phyloP scores from a whole-genome alignment of 2,888 invertebrate species.

The Strigamia maritima region DNA sequence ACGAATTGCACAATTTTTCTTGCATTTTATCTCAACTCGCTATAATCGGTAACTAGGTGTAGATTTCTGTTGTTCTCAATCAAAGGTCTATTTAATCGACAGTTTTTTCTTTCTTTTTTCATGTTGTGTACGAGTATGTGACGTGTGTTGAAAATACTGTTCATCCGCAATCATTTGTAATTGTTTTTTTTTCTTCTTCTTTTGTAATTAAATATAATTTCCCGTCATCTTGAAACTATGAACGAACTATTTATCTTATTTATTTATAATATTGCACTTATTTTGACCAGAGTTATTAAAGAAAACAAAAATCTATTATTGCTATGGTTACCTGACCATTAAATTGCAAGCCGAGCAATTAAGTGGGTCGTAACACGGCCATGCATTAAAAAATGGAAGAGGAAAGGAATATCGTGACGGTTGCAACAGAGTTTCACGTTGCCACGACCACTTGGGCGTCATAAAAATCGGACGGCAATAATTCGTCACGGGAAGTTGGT shows the following conservation, averaged over 20 bases:
- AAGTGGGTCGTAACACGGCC: not conserved
- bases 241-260: not conserved
- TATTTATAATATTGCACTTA: not conserved
- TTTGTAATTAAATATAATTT: constrained; percentile 29
- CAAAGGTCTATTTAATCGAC: not conserved
- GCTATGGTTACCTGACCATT: not conserved
- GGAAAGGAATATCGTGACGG: not conserved
- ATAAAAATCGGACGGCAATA: not conserved
- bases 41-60: not conserved
- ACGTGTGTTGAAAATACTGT: not conserved
- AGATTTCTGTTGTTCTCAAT: not conserved
- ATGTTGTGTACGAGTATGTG: not conserved
- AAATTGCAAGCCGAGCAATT: not conserved
- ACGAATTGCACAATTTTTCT: constrained; percentile 6
- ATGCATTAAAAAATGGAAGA: not conserved
- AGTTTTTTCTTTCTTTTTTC: not conserved
- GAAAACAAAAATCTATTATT: not conserved
- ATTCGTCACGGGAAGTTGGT: not conserved
- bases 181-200: not conserved
- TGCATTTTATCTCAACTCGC: not conserved
- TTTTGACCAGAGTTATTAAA: not conserved
- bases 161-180: not conserved
- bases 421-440: not conserved
- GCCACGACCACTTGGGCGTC: not conserved
- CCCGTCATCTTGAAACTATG: not conserved